These are phyloP conservation scores for Dallia pectoralis DNA, from an alignment of 2,797 vertebrate species.

Conservation along the genomic window DNA sequence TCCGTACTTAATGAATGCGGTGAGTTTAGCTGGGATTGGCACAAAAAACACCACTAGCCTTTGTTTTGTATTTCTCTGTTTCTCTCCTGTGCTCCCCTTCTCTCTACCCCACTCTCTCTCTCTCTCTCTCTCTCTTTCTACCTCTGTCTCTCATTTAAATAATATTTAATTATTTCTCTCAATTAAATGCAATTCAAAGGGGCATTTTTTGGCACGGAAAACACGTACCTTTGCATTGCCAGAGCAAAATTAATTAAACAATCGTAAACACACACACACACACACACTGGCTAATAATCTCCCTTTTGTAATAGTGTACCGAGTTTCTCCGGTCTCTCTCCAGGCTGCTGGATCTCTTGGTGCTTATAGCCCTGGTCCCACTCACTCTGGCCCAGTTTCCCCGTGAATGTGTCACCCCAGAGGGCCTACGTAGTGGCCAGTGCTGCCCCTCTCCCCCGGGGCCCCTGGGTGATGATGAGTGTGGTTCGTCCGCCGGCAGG, in stretches of 20 bases:
- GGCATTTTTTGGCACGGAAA: neutral
- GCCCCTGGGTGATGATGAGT: slow-evolving; percentile 78
- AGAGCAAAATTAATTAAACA: neutral
- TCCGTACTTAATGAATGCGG: neutral
- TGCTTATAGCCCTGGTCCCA: slow-evolving; percentile 48
- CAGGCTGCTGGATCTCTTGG: slow-evolving; percentile 53
- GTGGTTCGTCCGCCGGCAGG: slow-evolving; percentile 80
- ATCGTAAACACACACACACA: neutral
- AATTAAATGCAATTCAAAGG: neutral
- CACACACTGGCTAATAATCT: neutral
- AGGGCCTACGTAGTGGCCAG: slow-evolving; percentile 76
- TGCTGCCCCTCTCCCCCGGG: slow-evolving; percentile 87
- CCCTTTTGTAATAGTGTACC: neutral
- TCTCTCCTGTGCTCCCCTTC: neutral
- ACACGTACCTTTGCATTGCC: neutral
- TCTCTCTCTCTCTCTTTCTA: neutral
- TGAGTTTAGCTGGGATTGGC: neutral
- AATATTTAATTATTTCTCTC: neutral
- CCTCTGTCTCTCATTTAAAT: neutral
- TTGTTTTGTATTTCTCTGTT: neutral
- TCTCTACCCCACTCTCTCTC: neutral
- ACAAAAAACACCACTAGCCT: neutral
- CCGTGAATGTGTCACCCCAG: slow-evolving; percentile 77
- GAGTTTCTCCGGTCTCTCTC: neutral
- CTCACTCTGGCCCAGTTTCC: slow-evolving; percentile 83